Evolutionary conservation across 1,140 invertebrate species (phyloP).

Genomic region (Pinna nobilis): DNA sequence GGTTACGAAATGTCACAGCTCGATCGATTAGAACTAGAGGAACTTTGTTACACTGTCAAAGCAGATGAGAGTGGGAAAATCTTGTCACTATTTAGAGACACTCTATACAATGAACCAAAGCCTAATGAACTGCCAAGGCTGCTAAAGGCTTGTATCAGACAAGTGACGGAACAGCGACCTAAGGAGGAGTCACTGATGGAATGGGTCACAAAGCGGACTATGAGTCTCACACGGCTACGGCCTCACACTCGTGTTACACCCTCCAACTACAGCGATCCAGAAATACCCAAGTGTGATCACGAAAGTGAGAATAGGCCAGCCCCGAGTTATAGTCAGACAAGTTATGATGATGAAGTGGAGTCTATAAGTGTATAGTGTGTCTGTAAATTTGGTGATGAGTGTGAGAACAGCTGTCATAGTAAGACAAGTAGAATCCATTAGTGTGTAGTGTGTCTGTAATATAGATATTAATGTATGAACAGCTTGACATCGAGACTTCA

Average conservation of each 20-base stretch:
- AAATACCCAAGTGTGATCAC: too few relatives aligned
- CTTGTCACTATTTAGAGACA: conserved; percentile 64
- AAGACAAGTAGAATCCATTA: too few relatives aligned
- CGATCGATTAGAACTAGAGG: conserved; percentile 68
- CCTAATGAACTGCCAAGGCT: conserved; percentile 60
- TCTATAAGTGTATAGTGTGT: too few relatives aligned
- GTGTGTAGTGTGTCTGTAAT: too few relatives aligned
- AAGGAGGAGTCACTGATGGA: conserved; percentile 60
- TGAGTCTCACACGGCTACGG: conserved; percentile 52
- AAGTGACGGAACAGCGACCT: conserved; percentile 63
- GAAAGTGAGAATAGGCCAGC: too few relatives aligned
- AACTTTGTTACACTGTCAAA: conserved; percentile 66
- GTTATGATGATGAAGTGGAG: too few relatives aligned
- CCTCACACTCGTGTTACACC: not conserved
- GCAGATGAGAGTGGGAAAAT: conserved; percentile 62
- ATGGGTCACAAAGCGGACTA: conserved; percentile 61
- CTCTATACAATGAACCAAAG: conserved; percentile 55
- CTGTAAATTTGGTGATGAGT: too few relatives aligned
- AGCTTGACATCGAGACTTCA: too few relatives aligned
- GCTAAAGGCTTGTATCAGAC: conserved; percentile 60
- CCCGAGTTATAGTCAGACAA: too few relatives aligned
- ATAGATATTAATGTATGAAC: too few relatives aligned
- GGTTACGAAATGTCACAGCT: conserved; percentile 66
- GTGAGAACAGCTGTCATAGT: too few relatives aligned
- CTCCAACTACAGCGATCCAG: not conserved